These are phyloP conservation scores for Dolichopus griseipennis DNA, from an alignment of 2,888 invertebrate species.

Conservation along the genomic window DNA sequence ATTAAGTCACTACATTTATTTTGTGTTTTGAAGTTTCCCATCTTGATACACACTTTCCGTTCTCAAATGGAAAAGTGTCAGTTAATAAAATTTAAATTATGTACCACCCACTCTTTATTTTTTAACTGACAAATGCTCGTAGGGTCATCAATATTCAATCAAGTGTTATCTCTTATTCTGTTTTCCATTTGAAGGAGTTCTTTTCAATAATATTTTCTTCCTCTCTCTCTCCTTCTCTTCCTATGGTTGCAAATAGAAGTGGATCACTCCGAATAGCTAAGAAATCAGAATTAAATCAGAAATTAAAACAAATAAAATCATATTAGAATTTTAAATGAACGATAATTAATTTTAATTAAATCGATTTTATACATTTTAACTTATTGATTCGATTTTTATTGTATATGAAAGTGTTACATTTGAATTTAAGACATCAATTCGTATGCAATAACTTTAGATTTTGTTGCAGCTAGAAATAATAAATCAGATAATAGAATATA, in stretches of 20 bases:
- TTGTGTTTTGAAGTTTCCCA: no score
- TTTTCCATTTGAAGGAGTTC: no score
- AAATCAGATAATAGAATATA: no score
- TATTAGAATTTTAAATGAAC: no score
- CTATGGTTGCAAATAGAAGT: neutral
- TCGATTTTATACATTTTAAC: neutral
- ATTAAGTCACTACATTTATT: neutral
- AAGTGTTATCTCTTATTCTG: neutral
- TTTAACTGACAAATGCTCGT: neutral
- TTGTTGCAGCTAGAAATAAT: no score
- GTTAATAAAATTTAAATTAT: constrained; percentile 2
- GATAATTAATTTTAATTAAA: constrained; percentile 1
- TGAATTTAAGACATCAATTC: no score
- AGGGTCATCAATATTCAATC: neutral
- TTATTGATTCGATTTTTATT: no score
- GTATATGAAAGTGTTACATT: no score
- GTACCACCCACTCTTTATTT: neutral
- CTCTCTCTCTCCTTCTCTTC: no score
- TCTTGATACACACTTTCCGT: no score
- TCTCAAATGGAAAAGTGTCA: neutral
- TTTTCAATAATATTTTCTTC: neutral
- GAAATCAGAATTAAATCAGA: neutral
- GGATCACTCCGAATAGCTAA: neutral
- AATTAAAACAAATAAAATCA: neutral
- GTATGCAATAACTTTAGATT: no score